These are phyloP conservation scores for Barypeithes pellucidus DNA, from an alignment of 2,888 invertebrate species.

Conservation along the genomic window DNA sequence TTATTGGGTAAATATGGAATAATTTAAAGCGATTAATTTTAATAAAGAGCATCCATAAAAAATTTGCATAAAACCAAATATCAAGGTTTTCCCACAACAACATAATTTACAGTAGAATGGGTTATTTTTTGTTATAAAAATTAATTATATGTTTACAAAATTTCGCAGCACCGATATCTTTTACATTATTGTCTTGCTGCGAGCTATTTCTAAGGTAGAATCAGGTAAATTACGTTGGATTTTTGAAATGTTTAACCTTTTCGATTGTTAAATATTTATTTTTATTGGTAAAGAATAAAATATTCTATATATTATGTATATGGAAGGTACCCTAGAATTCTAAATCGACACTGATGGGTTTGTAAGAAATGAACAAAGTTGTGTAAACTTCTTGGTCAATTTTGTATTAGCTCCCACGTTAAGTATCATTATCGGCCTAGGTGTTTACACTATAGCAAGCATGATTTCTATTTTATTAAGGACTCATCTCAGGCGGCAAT, in stretches of 20 bases:
- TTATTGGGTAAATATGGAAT: slow-evolving; percentile 10
- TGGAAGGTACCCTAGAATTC: no score
- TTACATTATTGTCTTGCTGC: background rate
- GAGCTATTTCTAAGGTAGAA: background rate
- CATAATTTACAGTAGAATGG: slow-evolving; percentile 14
- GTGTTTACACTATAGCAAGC: no score
- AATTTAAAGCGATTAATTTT: slow-evolving; percentile 25
- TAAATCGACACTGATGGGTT: no score
- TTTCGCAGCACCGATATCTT: background rate
- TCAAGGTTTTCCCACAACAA: slow-evolving; percentile 25
- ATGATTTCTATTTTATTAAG: no score
- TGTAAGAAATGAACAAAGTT: no score
- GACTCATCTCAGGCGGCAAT: no score
- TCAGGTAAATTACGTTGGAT: background rate
- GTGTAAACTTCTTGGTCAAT: no score
- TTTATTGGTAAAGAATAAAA: no score
- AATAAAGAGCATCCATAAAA: slow-evolving; percentile 26
- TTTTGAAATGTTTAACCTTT: background rate
- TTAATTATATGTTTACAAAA: slow-evolving; percentile 21
- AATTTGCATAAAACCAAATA: slow-evolving; percentile 28
- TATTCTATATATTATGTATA: no score
- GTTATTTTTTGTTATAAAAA: background rate
- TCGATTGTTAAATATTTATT: background rate
- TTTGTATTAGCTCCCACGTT: no score
- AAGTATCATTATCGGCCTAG: no score